Conservation (phyloP, 2,888 invertebrate species). For the Tipula vernalis region DNA sequence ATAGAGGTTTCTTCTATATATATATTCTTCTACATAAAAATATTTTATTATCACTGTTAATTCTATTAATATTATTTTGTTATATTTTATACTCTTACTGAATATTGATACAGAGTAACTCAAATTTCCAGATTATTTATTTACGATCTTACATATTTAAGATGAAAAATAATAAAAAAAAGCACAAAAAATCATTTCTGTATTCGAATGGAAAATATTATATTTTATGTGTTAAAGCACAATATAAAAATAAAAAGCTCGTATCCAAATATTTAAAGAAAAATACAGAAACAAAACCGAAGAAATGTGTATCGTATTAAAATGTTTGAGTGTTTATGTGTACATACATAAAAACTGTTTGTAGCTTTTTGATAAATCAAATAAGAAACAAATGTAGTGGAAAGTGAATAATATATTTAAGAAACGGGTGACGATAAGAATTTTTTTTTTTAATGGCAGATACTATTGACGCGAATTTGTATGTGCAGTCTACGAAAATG, state of each 20-base stretch:
- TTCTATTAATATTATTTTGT: too few relatives aligned
- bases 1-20: too few relatives aligned
- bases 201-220: background rate
- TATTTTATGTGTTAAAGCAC: background rate
- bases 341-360: background rate
- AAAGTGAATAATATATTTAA: background rate
- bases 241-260: background rate
- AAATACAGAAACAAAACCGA: background rate
- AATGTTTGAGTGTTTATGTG: background rate
- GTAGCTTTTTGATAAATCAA: background rate
- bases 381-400: background rate
- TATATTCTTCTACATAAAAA: too few relatives aligned
- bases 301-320: background rate
- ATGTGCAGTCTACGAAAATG: background rate
- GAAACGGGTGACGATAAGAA: background rate
- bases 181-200: background rate
- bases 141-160: background rate
- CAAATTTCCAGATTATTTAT: background rate
- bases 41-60: too few relatives aligned
- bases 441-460: background rate
- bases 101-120: background rate
- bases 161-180: background rate
- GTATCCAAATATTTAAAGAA: background rate
- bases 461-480: background rate
- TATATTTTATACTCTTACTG: too few relatives aligned